Conservation (phyloP, 2,888 invertebrate species). For the Phyllotreta cruciferae region DNA sequence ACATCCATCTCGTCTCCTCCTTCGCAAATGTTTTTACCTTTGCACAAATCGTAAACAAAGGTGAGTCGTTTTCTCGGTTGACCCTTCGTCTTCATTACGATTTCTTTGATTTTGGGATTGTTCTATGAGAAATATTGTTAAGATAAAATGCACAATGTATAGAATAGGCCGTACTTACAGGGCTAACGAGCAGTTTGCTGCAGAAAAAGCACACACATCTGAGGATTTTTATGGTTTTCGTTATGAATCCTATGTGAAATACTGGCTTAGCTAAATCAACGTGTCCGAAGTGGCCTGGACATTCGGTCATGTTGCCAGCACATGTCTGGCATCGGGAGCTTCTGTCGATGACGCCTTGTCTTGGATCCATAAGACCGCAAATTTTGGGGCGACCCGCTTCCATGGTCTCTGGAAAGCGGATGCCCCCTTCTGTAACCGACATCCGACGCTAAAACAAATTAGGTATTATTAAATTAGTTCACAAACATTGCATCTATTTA, state of each 20-base stretch:
- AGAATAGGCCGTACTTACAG: conserved; percentile 71
- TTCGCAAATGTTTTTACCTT: conserved; percentile 97
- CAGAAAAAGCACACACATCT: conserved; percentile 99
- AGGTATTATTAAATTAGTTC: background rate
- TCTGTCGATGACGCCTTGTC: conserved; percentile 97
- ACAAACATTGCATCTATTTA: too few species aligned
- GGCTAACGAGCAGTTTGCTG: conserved; percentile 94
- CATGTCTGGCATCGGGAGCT: conserved; percentile 94
- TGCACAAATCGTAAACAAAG: conserved; percentile 97
- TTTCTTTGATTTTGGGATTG: conserved; percentile 92
- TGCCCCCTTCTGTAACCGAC: conserved; percentile 98
- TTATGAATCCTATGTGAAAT: conserved; percentile 96
- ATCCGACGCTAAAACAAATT: conserved; percentile 82
- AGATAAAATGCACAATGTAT: background rate
- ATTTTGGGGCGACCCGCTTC: conserved; percentile 98
- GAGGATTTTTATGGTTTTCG: conserved; percentile 96
- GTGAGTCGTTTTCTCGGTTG: conserved; percentile 93
- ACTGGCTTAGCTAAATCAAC: conserved; percentile 98
- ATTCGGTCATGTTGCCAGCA: conserved; percentile 97
- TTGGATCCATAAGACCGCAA: conserved; percentile 98
- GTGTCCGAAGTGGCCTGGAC: conserved; percentile 99
- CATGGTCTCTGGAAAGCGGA: conserved; percentile 96
- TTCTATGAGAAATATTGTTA: conserved; percentile 63
- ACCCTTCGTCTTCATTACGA: conserved; percentile 94
- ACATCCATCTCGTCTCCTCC: conserved; percentile 98